A percentile compares a stretch with the other conserved stretches of the same genome.
These are phyloP conservation scores for Solen grandis DNA, from an alignment of 1,140 invertebrate species.

Conservation along the genomic window DNA sequence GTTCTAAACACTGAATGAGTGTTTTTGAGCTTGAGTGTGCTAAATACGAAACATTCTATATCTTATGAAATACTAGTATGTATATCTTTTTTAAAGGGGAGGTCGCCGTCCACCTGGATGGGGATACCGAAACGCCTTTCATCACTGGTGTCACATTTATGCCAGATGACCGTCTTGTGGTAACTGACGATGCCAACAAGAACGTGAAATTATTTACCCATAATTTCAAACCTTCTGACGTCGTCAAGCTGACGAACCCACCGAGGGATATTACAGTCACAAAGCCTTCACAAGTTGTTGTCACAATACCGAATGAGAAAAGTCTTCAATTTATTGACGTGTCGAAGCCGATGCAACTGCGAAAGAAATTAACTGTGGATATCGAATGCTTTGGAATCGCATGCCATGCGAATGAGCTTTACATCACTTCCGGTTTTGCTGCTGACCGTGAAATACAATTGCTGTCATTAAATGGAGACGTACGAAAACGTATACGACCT, in stretches of 20 bases:
- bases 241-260: conserved; percentile 16
- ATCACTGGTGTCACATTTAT: conserved; percentile 38
- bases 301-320: conserved; percentile 35
- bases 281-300: conserved; percentile 24
- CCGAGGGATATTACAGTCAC: conserved; percentile 38
- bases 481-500: conserved; percentile 21
- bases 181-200: conserved; percentile 36
- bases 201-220: conserved; percentile 42
- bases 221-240: conserved; percentile 6
- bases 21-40: too few relatives aligned
- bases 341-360: conserved; percentile 2
- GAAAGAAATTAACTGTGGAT: conserved; percentile 41
- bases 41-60: too few relatives aligned
- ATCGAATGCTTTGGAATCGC: conserved; percentile 45
- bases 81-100: too few relatives aligned
- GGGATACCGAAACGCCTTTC: conserved; percentile 33
- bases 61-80: too few relatives aligned
- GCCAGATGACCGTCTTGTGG: conserved; percentile 37
- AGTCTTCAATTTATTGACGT: conserved; percentile 41
- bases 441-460: conserved; percentile 48
- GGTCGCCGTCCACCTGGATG: conserved; percentile 20
- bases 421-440: conserved; percentile 51
- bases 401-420: conserved; percentile 38
- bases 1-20: too few relatives aligned
- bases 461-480: conserved; percentile 32